Evolutionary conservation across 1,140 invertebrate genomes (phyloP).

Genomic region (Zaprionus davidi): DNA sequence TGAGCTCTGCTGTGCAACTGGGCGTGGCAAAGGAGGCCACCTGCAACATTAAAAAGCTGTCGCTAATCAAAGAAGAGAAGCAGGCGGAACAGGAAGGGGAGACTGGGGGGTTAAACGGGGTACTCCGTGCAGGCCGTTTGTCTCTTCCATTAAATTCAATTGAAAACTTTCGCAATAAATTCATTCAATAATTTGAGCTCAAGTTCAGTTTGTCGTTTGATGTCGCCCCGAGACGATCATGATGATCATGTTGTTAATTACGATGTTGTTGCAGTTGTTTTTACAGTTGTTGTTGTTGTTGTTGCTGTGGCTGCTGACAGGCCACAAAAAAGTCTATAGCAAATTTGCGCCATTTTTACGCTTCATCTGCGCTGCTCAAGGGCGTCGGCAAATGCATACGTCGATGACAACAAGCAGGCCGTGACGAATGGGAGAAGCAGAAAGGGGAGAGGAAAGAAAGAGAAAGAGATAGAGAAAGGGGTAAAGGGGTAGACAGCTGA

Average conservation of each 20-base stretch:
- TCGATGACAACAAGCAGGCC: slow-evolving; percentile 27
- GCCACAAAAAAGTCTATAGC: slow-evolving; percentile 31
- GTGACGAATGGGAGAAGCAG: slow-evolving; percentile 41
- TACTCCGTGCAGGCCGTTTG: slow-evolving; percentile 4
- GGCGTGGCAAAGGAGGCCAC: slow-evolving; percentile 72
- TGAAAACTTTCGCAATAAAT: slow-evolving; percentile 76
- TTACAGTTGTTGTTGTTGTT: slow-evolving; percentile 6
- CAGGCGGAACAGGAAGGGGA: background rate
- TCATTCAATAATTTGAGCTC: slow-evolving; percentile 80
- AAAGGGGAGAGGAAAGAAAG: slow-evolving; percentile 9
- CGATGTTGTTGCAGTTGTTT: slow-evolving; percentile 17
- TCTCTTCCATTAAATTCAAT: slow-evolving; percentile 64
- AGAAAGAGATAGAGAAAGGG: background rate
- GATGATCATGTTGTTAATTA: slow-evolving; percentile 17
- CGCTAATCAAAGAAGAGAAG: background rate
- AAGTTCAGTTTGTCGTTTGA: slow-evolving; percentile 65
- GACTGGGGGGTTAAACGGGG: background rate
- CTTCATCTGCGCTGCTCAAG: slow-evolving; percentile 70
- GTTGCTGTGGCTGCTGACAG: slow-evolving; percentile 15
- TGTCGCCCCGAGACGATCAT: slow-evolving; percentile 52
- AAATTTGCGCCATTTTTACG: slow-evolving; percentile 66
- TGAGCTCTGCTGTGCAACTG: slow-evolving; percentile 69
- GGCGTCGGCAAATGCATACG: slow-evolving; percentile 34
- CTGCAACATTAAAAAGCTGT: slow-evolving; percentile 56
- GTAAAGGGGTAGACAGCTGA: background rate